Evolutionary conservation across 1,140 invertebrate genomes (phyloP), one percentile per base, ranked within the genome.

Genomic region (Eufriesea mexicana): DNA sequence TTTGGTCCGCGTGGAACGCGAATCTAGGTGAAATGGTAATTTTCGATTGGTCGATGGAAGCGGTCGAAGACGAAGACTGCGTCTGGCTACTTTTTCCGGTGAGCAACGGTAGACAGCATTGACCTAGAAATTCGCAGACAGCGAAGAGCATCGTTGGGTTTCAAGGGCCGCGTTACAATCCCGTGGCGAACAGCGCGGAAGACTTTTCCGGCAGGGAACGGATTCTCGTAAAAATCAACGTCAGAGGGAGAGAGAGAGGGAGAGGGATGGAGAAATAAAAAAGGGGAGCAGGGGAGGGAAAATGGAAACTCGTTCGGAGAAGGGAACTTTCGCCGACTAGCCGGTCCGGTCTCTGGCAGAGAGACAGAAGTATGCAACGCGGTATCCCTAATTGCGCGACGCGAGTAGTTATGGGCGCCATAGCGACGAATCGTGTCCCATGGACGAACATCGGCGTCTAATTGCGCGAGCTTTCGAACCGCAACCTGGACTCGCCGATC

Each of bases 81-180:
- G 71, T 18, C n/a, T 51, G 9, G 68, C 47, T 45, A 59, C 23
- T 57, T 61, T 72, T 67, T 66, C 75, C 54, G 49, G 62, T 51
- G 62, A 64, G 79, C 59, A 57, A 45, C 73, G 79, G 28, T 23
- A 45, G 78, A 59, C 83, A 77, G 68, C 85, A 82, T 77, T 85
- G 85, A 85, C 84, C 84, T 81, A 87, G 85, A 87, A 87, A 85
- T 85, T 87, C 72, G 64, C 84, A 72, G 72, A 86, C 61, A 66
- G 79, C 35, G 70, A 74, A 74, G 75, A 73, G 78, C 81, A 82
- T 84, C 83, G 85, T 81, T 72, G 84, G 25, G 57, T 76, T 86
- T 86, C 84, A 84, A 84, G 84, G 84, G 67, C 75, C 71, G 18
- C 59, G n/a, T 51, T 79, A 55, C 42, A 84, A 23, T 64, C 54